Conservation (phyloP, 1,140 invertebrate species). For the Panagrolaimus sp. region DNA sequence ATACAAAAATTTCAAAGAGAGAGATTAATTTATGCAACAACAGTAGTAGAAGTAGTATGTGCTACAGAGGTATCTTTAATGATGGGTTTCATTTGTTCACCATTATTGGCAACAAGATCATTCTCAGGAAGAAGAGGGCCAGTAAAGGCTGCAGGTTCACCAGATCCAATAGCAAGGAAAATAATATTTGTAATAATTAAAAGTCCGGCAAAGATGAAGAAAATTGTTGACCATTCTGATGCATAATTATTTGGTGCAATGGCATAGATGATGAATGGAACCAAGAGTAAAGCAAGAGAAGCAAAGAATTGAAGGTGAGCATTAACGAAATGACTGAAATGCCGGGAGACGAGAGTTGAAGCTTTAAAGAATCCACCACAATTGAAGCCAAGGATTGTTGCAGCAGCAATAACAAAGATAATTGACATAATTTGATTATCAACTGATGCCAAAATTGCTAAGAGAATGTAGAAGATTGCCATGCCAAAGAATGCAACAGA, state of each 20-base stretch:
- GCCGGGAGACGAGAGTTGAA: constrained; percentile 39
- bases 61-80: not conserved
- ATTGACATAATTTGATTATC: constrained; percentile 12
- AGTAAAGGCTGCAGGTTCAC: constrained; percentile 3
- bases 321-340: constrained; percentile 27
- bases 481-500: constrained; percentile 41
- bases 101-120: not conserved
- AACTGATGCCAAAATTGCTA: constrained; percentile 11
- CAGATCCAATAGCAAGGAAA: not conserved
- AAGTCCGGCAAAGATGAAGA: constrained; percentile 11
- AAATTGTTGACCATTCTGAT: constrained; percentile 28
- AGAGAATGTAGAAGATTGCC: constrained; percentile 36
- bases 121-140: not conserved
- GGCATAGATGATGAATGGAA: not conserved
- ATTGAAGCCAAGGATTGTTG: constrained; percentile 41
- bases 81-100: constrained; percentile 13
- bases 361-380: constrained; percentile 46
- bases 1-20: too few relatives aligned
- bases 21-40: too few relatives aligned
- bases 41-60: too few relatives aligned
- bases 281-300: not conserved
- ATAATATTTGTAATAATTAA: not conserved
- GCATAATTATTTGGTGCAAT: constrained; percentile 22
- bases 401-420: constrained; percentile 25
- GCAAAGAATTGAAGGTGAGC: not conserved